Conservation (phyloP, 1,140 invertebrate genomes). For the Berghia stephanieae region DNA sequence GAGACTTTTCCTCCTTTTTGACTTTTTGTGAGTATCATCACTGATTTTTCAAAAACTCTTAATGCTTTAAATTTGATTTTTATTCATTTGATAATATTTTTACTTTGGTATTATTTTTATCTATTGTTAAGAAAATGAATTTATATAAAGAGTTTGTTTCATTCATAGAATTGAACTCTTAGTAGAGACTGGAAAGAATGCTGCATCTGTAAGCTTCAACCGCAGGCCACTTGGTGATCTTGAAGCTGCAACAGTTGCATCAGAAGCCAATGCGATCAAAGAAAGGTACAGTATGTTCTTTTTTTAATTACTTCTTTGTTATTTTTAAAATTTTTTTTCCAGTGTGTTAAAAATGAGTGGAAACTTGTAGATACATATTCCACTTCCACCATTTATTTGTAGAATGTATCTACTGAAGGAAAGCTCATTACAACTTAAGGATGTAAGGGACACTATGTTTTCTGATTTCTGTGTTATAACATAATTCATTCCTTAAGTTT, state of each 20-base stretch:
- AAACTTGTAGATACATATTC: too few species aligned
- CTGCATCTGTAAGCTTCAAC: conserved; percentile 34
- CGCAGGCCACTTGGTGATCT: conserved; percentile 56
- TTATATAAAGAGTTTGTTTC: background rate
- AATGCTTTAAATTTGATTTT: background rate
- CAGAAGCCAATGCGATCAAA: conserved; percentile 36
- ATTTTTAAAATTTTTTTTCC: background rate
- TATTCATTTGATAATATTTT: background rate
- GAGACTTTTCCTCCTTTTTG: too few species aligned
- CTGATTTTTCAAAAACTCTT: background rate
- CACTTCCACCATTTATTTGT: too few species aligned
- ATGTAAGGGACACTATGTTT: too few species aligned
- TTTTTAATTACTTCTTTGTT: background rate
- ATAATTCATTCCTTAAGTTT: background rate
- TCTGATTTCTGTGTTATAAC: background rate
- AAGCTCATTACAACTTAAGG: too few species aligned
- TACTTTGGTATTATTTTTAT: background rate
- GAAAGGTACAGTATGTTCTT: conserved; percentile 37
- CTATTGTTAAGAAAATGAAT: background rate
- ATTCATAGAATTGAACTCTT: conserved; percentile 24
- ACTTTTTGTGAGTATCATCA: background rate
- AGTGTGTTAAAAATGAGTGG: too few species aligned
- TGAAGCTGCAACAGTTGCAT: conserved; percentile 66
- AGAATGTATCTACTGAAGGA: too few species aligned
- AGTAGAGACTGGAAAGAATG: conserved; percentile 14